These are phyloP conservation scores for Cossypha dichroa DNA, from an alignment of 2,797 vertebrate species.

Conservation along the genomic window DNA sequence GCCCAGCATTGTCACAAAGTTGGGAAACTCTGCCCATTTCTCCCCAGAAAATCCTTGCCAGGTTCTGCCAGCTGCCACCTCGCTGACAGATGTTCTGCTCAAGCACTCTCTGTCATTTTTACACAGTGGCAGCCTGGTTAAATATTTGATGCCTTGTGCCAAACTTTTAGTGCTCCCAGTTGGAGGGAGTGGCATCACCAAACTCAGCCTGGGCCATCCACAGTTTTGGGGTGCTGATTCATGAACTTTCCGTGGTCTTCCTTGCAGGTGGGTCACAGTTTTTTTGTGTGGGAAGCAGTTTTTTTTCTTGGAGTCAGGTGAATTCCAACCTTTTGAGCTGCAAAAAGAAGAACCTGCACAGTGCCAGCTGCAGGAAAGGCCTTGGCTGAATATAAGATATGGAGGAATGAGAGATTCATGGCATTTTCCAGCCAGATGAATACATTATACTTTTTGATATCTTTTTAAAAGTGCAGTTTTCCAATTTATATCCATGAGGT, in stretches of 20 bases:
- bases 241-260: accelerated
- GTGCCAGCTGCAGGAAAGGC: neutral
- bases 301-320: neutral
- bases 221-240: accelerated
- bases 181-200: neutral
- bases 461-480: neutral
- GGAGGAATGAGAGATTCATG: neutral
- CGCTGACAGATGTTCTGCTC: constrained; percentile 51
- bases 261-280: neutral
- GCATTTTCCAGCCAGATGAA: neutral
- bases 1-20: neutral
- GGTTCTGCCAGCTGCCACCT: constrained; percentile 50
- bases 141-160: neutral
- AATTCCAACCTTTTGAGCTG: neutral
- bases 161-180: neutral
- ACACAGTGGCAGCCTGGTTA: neutral
- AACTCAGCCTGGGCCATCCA: neutral
- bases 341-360: neutral
- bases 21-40: constrained; percentile 6
- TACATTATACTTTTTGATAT: neutral
- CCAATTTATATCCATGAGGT: neutral
- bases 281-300: neutral
- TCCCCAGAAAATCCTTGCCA: neutral
- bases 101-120: neutral
- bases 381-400: neutral